Base-by-base conservation (phyloP, 2,888 invertebrate genomes). In the Gymnoscelis rufifasciata region DNA sequence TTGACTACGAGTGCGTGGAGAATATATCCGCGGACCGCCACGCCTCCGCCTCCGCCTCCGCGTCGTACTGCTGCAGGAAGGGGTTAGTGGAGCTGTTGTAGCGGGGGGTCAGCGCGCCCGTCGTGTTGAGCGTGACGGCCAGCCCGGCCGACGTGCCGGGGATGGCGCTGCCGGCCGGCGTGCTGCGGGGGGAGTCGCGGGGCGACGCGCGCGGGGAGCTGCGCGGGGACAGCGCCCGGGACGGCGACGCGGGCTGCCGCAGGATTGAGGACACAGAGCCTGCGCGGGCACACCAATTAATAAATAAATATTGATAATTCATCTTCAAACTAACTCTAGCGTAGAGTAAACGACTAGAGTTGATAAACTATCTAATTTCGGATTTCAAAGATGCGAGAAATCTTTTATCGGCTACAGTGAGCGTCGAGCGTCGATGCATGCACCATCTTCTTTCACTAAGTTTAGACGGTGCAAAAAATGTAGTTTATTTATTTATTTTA, bases 131-230 rank as follows among this genome's bases (percentile, higher is more conserved):
- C 23, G 91, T 91, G 44, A 91, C 91, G 38, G 91, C 91, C 48
- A 91, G 72, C 10, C 91, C 91, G 7, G 91, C 91, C 7, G 91
- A 91, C 33, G 90, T 91, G 50, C 90, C 91, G 39, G 91, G 78
- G 75, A 91, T 74, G 63, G 89, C 83, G 52, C 80, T 62, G 31
- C 83, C 70, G 49, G 81, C 71, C 39, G 86, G 71, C 51, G 78
- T 70, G 42, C 42, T 39, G 15, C 50, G 50, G 15, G 59, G 71
- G 0, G 68, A 64, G 13, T 77, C 71, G 42, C 83, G 77, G 31
- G 86, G 87, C 0, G 83, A 83, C 37, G 78, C 74, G 38, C 89
- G 68, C 8, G 86, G 84, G 0, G 72, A 73, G 28, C 65, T 64
- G 28, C 57, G 75, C 13, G 84, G 82, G 0, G 75, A 77, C 70